Evolutionary conservation across 2,113 vertebrate genomes (phyloP).

Genomic region (Mustelus asterias): DNA sequence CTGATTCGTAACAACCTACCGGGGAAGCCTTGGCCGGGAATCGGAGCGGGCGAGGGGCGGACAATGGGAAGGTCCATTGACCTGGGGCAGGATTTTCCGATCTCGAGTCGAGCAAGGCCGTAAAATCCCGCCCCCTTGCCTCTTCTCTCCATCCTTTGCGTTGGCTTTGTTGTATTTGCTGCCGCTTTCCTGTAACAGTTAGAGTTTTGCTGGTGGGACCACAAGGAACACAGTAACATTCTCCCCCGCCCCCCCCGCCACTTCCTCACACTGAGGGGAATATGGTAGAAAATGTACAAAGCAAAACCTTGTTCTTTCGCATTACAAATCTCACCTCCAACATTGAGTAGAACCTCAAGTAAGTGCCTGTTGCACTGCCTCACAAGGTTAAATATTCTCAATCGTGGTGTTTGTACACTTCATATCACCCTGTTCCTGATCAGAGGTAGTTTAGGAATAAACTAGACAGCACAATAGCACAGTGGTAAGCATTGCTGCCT

Average conservation of each 20-base stretch:
- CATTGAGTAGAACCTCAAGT: neutral
- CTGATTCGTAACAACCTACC: conserved; percentile 56
- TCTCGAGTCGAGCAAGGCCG: too few relatives aligned
- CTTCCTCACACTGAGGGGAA: neutral
- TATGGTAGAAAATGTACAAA: neutral
- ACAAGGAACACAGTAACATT: neutral
- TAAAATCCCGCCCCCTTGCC: too few relatives aligned
- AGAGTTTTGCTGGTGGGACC: too few relatives aligned
- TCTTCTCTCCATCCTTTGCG: too few relatives aligned
- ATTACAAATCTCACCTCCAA: neutral
- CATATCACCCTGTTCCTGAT: neutral
- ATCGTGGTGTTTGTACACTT: neutral
- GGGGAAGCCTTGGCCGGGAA: too few relatives aligned
- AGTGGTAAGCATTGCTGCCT: too few relatives aligned
- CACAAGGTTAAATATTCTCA: neutral
- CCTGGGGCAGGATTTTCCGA: too few relatives aligned
- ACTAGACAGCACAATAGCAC: too few relatives aligned
- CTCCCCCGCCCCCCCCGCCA: neutral
- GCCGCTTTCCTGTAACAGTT: neutral
- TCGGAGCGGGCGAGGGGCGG: too few relatives aligned
- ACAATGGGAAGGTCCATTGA: too few relatives aligned
- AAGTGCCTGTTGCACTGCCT: neutral
- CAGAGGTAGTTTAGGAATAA: neutral
- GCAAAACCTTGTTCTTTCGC: neutral
- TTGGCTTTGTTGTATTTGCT: neutral